Evolutionary conservation across 2,888 invertebrate genomes (phyloP).

Genomic region (Hypolimnas misippus): DNA sequence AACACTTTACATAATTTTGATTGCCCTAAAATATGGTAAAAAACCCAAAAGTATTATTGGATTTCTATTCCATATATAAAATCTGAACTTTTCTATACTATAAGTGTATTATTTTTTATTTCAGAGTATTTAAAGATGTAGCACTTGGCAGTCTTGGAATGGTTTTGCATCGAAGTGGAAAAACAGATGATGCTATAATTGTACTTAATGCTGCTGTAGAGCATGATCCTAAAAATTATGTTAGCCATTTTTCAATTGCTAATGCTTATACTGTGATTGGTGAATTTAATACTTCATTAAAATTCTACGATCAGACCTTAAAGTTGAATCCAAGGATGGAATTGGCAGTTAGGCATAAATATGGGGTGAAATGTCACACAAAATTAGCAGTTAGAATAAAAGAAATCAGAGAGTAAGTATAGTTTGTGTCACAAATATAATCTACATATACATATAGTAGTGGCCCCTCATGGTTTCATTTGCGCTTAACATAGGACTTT

Average conservation of each 20-base stretch:
- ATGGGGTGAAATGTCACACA: conserved; percentile 87
- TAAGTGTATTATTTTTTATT: conserved; percentile 47
- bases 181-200: conserved; percentile 88
- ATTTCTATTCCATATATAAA: too few species aligned
- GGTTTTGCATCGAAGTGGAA: conserved; percentile 87
- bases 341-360: conserved; percentile 84
- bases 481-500: too few species aligned
- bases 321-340: conserved; percentile 86
- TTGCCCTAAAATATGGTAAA: too few species aligned
- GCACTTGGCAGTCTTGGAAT: conserved; percentile 89
- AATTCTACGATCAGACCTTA: conserved; percentile 84
- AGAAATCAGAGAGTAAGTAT: conserved; percentile 86
- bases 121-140: conserved; percentile 88
- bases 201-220: conserved; percentile 89
- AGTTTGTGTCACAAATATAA: background rate
- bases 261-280: conserved; percentile 88
- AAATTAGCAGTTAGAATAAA: conserved; percentile 72
- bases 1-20: too few species aligned
- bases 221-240: conserved; percentile 85
- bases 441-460: background rate
- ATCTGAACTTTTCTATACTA: too few species aligned
- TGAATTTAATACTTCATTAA: conserved; percentile 88
- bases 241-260: conserved; percentile 87
- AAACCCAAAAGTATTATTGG: too few species aligned
- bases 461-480: too few species aligned